A percentile compares a stretch with the other conserved stretches of the same genome.
Evolutionary conservation across 2,888 invertebrate genomes (phyloP).

Genomic region (Zele albiditarsus): DNA sequence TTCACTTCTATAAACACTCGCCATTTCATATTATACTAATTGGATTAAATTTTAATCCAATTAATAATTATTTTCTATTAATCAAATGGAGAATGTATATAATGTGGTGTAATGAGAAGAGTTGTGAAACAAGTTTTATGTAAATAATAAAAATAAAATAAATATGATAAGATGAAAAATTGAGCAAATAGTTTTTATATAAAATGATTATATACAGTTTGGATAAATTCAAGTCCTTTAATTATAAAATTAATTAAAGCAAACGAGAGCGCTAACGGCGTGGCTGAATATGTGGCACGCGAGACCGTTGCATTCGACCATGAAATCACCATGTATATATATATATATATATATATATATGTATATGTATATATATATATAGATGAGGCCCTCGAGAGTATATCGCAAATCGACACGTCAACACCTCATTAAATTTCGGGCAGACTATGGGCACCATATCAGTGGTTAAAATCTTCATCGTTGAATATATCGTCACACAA

Average conservation of each 20-base stretch:
- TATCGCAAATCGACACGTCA: slow-evolving; percentile 56
- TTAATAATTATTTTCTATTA: not conserved
- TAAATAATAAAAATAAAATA: not conserved
- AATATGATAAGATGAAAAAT: slow-evolving; percentile 2
- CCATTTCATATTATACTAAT: not conserved
- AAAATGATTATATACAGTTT: slow-evolving; percentile 15
- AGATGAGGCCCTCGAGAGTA: not conserved
- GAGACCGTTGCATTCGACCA: slow-evolving; percentile 58
- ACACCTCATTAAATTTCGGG: slow-evolving; percentile 56
- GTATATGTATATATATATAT: not conserved
- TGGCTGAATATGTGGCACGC: slow-evolving; percentile 59
- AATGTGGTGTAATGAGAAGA: not conserved
- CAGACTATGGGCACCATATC: slow-evolving; percentile 17
- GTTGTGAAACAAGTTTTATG: not conserved
- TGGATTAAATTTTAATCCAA: slow-evolving; percentile 6
- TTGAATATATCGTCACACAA: slow-evolving; percentile 16
- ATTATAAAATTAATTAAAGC: slow-evolving; percentile 55
- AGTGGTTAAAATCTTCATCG: slow-evolving; percentile 38
- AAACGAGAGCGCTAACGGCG: slow-evolving; percentile 53
- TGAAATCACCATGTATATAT: slow-evolving; percentile 52
- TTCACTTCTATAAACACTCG: not conserved
- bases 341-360: not conserved
- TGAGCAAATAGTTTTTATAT: not conserved
- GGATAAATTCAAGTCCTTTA: slow-evolving; percentile 28
- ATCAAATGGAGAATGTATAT: not conserved